Evolutionary conservation across 1,140 invertebrate genomes (phyloP).

Genomic region (Calliopsis andreniformis): DNA sequence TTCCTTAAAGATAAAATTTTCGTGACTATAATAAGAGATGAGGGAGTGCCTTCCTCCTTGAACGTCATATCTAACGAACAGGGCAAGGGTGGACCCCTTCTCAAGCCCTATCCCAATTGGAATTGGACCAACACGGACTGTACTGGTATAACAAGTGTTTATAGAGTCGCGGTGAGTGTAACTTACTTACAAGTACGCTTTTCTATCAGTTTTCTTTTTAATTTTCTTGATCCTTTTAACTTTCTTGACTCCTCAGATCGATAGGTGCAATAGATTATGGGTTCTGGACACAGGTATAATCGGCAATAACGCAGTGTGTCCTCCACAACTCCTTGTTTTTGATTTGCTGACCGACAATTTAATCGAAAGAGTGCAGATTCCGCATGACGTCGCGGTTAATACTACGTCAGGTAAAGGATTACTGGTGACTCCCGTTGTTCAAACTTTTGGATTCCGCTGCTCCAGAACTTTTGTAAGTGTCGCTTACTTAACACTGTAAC

Average conservation of each 20-base stretch:
- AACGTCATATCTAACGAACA: conserved; percentile 32
- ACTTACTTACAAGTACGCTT: no score
- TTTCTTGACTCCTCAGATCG: conserved; percentile 80
- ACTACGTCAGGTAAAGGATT: conserved; percentile 50
- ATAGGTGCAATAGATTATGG: conserved; percentile 81
- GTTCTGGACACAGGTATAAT: conserved; percentile 81
- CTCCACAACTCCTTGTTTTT: conserved; percentile 79
- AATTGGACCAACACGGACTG: conserved; percentile 58
- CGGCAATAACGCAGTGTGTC: conserved; percentile 73
- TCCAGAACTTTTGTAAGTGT: conserved; percentile 44
- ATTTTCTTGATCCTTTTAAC: not conserved
- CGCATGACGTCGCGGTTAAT: conserved; percentile 51
- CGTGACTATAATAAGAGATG: conserved; percentile 75
- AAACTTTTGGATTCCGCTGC: conserved; percentile 51
- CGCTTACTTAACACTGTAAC: not conserved
- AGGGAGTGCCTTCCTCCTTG: conserved; percentile 69
- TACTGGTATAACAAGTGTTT: conserved; percentile 59
- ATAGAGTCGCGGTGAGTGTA: conserved; percentile 60
- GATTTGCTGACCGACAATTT: conserved; percentile 78
- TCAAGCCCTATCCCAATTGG: conserved; percentile 69
- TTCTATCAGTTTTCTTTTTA: no score
- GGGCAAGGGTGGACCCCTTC: conserved; percentile 53
- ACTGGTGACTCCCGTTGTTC: conserved; percentile 61
- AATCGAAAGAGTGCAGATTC: conserved; percentile 75
- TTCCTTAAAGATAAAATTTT: conserved; percentile 52